phyloP scores from a whole-genome alignment of 2,113 vertebrate genomes.

The Amblyopsis rosae region DNA sequence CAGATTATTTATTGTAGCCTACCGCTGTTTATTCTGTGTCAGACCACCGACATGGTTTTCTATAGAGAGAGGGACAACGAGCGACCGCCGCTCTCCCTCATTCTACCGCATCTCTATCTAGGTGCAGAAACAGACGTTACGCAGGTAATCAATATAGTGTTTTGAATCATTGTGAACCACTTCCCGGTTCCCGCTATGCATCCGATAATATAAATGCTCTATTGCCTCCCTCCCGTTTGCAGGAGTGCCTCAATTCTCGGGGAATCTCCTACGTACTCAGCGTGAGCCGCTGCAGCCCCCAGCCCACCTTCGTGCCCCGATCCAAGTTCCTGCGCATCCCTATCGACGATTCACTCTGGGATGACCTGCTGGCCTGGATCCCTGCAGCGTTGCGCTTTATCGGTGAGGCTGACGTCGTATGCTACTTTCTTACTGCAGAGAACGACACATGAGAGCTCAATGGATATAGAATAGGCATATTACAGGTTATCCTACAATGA shows the following conservation, averaged over 20 bases:
- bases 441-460: background rate
- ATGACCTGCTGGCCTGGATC: slow-evolving; percentile 81
- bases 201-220: background rate
- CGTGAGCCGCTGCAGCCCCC: slow-evolving; percentile 80
- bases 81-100: slow-evolving; percentile 68
- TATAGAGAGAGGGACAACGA: slow-evolving; percentile 57
- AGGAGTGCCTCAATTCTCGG: slow-evolving; percentile 73
- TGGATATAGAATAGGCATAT: too few relatives aligned
- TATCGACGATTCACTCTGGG: slow-evolving; percentile 81
- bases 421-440: background rate
- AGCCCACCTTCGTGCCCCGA: slow-evolving; percentile 74
- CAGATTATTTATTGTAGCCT: background rate
- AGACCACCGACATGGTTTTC: slow-evolving; percentile 68
- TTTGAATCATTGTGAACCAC: background rate
- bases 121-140: slow-evolving; percentile 81
- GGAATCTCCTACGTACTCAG: slow-evolving; percentile 81
- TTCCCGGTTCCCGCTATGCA: background rate
- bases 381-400: slow-evolving; percentile 79
- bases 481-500: too few relatives aligned
- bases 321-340: slow-evolving; percentile 80
- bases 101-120: slow-evolving; percentile 81
- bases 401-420: slow-evolving; percentile 54
- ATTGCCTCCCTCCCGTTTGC: background rate
- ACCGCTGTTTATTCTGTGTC: background rate
- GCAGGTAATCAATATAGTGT: slow-evolving; percentile 60